These are phyloP conservation scores for Tragelaphus strepsiceros DNA, from an alignment of 2,113 vertebrate genomes.

Conservation along the genomic window DNA sequence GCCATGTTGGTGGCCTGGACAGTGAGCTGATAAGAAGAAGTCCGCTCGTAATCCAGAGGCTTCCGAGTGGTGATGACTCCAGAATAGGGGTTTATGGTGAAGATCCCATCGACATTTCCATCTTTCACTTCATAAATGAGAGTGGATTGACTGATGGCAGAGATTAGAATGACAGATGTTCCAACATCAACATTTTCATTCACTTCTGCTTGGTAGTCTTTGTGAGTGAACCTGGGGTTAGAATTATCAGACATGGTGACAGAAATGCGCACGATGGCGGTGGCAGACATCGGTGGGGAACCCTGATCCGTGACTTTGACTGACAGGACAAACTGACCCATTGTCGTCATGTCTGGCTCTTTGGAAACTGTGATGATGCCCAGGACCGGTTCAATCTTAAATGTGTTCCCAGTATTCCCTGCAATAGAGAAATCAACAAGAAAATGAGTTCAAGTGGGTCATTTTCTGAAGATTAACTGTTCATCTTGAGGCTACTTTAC, in stretches of 20 bases:
- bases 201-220: conserved; percentile 92
- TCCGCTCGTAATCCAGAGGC: conserved; percentile 88
- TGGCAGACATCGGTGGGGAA: conserved; percentile 89
- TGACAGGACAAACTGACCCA: conserved; percentile 93
- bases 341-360: conserved; percentile 90
- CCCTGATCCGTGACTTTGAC: conserved; percentile 92
- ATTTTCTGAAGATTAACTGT: background rate
- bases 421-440: conserved; percentile 70
- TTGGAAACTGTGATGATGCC: conserved; percentile 92
- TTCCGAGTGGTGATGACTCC: conserved; percentile 92
- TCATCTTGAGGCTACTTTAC: background rate
- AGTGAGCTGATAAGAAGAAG: conserved; percentile 85
- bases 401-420: conserved; percentile 94
- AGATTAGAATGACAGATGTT: conserved; percentile 89
- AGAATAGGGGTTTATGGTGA: conserved; percentile 95
- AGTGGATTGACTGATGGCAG: conserved; percentile 93
- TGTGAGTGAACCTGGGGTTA: conserved; percentile 91
- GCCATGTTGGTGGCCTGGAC: conserved; percentile 97
- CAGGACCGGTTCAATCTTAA: conserved; percentile 93
- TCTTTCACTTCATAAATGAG: conserved; percentile 92
- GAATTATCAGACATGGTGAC: conserved; percentile 95
- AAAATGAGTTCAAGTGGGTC: conserved; percentile 38
- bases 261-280: conserved; percentile 90
- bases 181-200: conserved; percentile 91
- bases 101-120: conserved; percentile 86